Percentiles rank a stretch among this genome's conserved stretches.
Conservation (phyloP, 2,888 invertebrate genomes). For the Quadroppia sp. region DNA sequence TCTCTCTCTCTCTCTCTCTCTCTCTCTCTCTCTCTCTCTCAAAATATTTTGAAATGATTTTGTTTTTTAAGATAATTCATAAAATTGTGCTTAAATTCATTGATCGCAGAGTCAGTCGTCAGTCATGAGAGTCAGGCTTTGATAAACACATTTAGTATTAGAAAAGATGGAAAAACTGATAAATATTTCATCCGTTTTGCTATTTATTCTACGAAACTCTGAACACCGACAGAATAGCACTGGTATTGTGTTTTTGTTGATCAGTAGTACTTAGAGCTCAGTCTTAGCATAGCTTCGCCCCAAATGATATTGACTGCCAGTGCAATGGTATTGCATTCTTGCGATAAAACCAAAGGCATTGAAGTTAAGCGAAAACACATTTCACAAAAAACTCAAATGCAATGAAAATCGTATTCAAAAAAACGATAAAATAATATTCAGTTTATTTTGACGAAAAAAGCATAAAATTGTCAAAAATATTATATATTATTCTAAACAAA, state of each 20-base stretch:
- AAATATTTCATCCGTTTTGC: constrained; percentile 20
- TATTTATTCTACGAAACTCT: neutral
- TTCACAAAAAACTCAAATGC: constrained; percentile 29
- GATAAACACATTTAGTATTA: constrained; percentile 5
- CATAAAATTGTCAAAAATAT: neutral
- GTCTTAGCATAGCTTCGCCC: constrained; percentile 17
- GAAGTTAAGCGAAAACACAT: constrained; percentile 26
- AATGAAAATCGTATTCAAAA: constrained; percentile 19
- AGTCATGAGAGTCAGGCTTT: neutral
- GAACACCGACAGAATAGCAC: neutral
- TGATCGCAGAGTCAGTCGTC: no score
- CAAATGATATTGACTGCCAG: constrained; percentile 32
- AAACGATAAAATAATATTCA: constrained; percentile 2
- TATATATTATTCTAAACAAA: neutral
- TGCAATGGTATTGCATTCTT: constrained; percentile 9
- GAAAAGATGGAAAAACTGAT: constrained; percentile 24
- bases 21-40: no score
- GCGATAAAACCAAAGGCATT: constrained; percentile 36
- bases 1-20: no score
- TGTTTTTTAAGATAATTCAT: no score
- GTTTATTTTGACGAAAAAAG: constrained; percentile 10
- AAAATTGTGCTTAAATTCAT: constrained; percentile 8
- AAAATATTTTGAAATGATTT: no score
- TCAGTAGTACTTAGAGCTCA: neutral
- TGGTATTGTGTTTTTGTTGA: constrained; percentile 30